A percentile compares a stretch with the other conserved stretches of the same genome.
These are phyloP conservation scores for Napeogenes inachia DNA, from an alignment of 2,888 invertebrate genomes.

Conservation along the genomic window DNA sequence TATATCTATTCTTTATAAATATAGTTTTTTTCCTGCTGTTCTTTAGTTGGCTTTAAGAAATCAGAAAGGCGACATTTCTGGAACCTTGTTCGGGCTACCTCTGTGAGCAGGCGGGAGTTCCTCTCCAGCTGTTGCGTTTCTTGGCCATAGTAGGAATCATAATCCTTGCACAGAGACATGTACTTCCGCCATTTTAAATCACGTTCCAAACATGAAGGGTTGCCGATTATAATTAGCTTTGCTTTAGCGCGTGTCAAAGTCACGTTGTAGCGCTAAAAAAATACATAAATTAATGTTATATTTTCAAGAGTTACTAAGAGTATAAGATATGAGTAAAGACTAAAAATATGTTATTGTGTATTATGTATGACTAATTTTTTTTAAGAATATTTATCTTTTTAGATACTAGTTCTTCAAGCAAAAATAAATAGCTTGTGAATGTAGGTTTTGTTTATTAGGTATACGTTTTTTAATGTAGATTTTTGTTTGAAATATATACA, in stretches of 20 bases:
- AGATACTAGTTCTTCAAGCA: no score
- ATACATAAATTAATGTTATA: no score
- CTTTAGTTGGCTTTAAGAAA: constrained; percentile 30
- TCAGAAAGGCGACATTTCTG: constrained; percentile 41
- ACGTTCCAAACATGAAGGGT: constrained; percentile 57
- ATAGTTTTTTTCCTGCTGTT: constrained; percentile 18
- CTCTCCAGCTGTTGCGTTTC: constrained; percentile 47
- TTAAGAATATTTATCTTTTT: no score
- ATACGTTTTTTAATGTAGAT: no score
- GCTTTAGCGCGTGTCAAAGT: constrained; percentile 82
- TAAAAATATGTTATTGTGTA: no score
- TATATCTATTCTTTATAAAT: background rate
- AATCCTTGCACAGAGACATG: constrained; percentile 53
- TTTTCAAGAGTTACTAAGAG: no score
- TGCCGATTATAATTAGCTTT: constrained; percentile 78
- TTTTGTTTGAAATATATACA: no score
- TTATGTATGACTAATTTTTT: no score
- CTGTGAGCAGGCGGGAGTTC: constrained; percentile 37
- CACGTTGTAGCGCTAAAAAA: constrained; percentile 82
- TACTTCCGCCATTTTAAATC: constrained; percentile 57
- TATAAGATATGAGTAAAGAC: no score
- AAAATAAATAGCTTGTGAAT: no score
- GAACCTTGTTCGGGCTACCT: constrained; percentile 44
- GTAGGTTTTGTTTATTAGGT: no score
- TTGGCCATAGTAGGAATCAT: constrained; percentile 53